Percentiles rank a stretch among this genome's conserved stretches.
These are phyloP conservation scores for Leucophenga maculata DNA, from an alignment of 2,888 invertebrate genomes.

Conservation along the genomic window DNA sequence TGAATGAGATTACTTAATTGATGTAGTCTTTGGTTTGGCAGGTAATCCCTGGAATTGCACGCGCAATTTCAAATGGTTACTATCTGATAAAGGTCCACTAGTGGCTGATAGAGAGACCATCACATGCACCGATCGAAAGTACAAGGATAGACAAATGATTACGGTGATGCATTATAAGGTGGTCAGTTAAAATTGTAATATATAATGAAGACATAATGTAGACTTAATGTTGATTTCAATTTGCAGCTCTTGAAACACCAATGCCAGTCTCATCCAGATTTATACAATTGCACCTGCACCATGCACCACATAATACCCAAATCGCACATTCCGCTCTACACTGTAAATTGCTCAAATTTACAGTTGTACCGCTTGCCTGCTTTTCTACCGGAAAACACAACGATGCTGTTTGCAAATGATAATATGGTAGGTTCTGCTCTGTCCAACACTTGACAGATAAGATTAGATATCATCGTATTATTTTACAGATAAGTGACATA, in stretches of 20 bases:
- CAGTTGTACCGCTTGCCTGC: slow-evolving; percentile 65
- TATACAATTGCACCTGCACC: slow-evolving; percentile 68
- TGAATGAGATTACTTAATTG: neutral
- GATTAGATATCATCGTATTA: neutral
- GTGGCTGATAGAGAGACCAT: slow-evolving; percentile 67
- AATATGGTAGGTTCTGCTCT: slow-evolving; percentile 59
- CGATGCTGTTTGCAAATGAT: slow-evolving; percentile 66
- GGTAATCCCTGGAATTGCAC: slow-evolving; percentile 72
- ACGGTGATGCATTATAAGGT: slow-evolving; percentile 70
- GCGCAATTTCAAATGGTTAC: slow-evolving; percentile 69
- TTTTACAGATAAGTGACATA: slow-evolving; percentile 77
- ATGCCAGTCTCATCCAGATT: slow-evolving; percentile 66
- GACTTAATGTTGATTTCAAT: neutral
- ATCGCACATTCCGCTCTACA: slow-evolving; percentile 67
- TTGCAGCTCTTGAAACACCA: slow-evolving; percentile 59
- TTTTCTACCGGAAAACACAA: slow-evolving; percentile 70
- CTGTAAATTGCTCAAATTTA: slow-evolving; percentile 69
- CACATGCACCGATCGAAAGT: slow-evolving; percentile 68
- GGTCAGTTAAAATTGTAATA: slow-evolving; percentile 44
- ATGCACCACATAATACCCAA: slow-evolving; percentile 69
- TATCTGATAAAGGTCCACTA: slow-evolving; percentile 59
- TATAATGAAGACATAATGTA: neutral
- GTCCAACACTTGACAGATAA: neutral
- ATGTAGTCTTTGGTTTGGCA: slow-evolving; percentile 33
- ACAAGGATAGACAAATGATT: slow-evolving; percentile 65